Percentiles rank a stretch among this genome's conserved stretches.
These are phyloP conservation scores for Pseudonaja textilis DNA, from an alignment of 2,113 vertebrate species.

Conservation along the genomic window DNA sequence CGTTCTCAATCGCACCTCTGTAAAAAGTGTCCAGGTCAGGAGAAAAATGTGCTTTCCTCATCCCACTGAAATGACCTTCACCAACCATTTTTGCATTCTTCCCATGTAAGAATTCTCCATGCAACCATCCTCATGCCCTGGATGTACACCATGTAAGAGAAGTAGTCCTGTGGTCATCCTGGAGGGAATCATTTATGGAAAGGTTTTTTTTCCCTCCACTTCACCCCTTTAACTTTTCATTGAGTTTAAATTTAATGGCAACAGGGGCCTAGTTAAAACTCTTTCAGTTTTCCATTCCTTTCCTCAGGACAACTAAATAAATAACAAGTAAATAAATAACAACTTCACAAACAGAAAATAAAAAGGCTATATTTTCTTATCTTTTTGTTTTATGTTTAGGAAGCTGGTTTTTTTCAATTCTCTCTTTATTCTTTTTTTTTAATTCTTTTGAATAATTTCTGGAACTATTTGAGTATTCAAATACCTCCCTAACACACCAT, in stretches of 20 bases:
- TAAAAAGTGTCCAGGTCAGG: too few relatives aligned
- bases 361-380: neutral
- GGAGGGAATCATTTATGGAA: neutral
- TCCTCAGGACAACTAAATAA: neutral
- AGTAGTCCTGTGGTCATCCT: neutral
- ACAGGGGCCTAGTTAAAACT: neutral
- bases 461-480: neutral
- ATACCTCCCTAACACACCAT: neutral
- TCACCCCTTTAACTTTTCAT: neutral
- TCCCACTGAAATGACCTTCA: neutral
- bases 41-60: too few relatives aligned
- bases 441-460: neutral
- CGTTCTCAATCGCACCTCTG: too few relatives aligned
- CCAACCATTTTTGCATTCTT: neutral
- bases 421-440: neutral
- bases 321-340: neutral
- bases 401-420: neutral
- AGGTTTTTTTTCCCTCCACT: neutral
- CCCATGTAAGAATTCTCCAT: neutral
- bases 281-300: neutral
- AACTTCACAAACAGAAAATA: neutral
- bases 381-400: neutral
- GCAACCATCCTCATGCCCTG: neutral
- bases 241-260: neutral
- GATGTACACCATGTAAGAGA: neutral